phyloP scores from a whole-genome alignment of 2,888 invertebrate genomes.

The Leptarthrus brevirostris region DNA sequence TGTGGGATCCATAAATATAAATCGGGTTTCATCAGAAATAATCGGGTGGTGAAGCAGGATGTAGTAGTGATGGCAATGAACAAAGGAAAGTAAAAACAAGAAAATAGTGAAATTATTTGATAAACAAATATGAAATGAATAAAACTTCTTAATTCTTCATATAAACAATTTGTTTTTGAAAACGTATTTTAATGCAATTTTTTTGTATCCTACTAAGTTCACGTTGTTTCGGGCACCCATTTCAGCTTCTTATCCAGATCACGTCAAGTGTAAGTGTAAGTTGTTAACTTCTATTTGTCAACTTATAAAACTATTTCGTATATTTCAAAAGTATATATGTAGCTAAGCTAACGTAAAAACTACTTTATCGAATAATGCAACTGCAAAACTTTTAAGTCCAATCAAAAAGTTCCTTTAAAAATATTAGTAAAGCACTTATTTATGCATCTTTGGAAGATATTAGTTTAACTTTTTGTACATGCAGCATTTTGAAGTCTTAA shows the following conservation, averaged over 20 bases:
- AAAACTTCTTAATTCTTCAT: slow-evolving; percentile 13
- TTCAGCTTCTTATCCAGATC: slow-evolving; percentile 4
- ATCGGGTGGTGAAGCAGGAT: slow-evolving; percentile 34
- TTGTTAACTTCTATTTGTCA: slow-evolving; percentile 34
- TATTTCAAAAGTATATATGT: neutral
- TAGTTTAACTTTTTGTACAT: slow-evolving; percentile 11
- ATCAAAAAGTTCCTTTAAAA: slow-evolving; percentile 32
- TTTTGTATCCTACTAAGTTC: slow-evolving; percentile 12
- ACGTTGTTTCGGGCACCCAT: slow-evolving; percentile 6
- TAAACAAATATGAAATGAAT: slow-evolving; percentile 24
- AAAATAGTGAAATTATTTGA: slow-evolving; percentile 35
- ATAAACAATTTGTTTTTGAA: neutral
- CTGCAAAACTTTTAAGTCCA: slow-evolving; percentile 41
- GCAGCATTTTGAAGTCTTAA: slow-evolving; percentile 6
- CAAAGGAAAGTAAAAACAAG: slow-evolving; percentile 40
- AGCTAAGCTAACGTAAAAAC: slow-evolving; percentile 32
- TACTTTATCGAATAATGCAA: slow-evolving; percentile 38
- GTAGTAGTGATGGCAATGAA: slow-evolving; percentile 37
- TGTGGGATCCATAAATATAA: slow-evolving; percentile 17
- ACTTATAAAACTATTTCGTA: slow-evolving; percentile 40
- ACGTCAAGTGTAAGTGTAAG: no score
- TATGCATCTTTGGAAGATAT: slow-evolving; percentile 7
- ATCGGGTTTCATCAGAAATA: slow-evolving; percentile 27
- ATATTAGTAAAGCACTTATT: slow-evolving; percentile 31
- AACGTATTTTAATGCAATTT: neutral